Base-by-base conservation (phyloP, 1,140 invertebrate species). In the Drosophila rhopaloa region DNA sequence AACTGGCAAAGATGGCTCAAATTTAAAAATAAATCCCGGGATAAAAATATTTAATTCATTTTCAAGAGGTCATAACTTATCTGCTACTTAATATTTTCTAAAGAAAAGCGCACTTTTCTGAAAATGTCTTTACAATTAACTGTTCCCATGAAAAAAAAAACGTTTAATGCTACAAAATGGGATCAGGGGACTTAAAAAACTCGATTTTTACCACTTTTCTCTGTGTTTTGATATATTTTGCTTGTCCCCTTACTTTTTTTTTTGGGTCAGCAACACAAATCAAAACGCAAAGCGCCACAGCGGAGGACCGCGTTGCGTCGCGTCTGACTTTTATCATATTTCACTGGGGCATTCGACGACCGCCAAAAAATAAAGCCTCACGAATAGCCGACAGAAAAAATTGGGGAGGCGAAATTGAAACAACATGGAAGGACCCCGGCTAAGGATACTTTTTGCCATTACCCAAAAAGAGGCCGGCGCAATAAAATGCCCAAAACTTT, bases 221-320 rank as follows among this genome's bases (percentile, higher is more conserved):
- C 43, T 10, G 47, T 59, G 35, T 50, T 19, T 29, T 32, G 2
- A 41, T 50, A 61, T 51, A 60, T 56, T 40, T 41, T 37, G 8
- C 7, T 6, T 56, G 50, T 13, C 32, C 50, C 47, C 50, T 57
- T 29, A 44, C 19, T 40, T 41, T 73, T 76, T 73, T 76, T 86
- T 88, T 74, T 68, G 56, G 84, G 83, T 88, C 84, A 88, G 71
- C 75, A 71, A 89, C 83, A 89, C 83, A 88, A 88, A 88, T 88
- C 83, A 88, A 83, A 89, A 83, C 40, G 84, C 79, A 88, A 88
- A 83, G 82, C 79, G 74, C 59, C 67, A 35, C 51, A 27, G 37
- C 27, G 13, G 37, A 51, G 46, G 37, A 44, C 35, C 27, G 53
- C 61, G 60, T 53, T 41, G 50, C 57, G 55, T 41, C 68, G 68